phyloP scores from a whole-genome alignment of 2,113 vertebrate species.

The Lampris incognitus region DNA sequence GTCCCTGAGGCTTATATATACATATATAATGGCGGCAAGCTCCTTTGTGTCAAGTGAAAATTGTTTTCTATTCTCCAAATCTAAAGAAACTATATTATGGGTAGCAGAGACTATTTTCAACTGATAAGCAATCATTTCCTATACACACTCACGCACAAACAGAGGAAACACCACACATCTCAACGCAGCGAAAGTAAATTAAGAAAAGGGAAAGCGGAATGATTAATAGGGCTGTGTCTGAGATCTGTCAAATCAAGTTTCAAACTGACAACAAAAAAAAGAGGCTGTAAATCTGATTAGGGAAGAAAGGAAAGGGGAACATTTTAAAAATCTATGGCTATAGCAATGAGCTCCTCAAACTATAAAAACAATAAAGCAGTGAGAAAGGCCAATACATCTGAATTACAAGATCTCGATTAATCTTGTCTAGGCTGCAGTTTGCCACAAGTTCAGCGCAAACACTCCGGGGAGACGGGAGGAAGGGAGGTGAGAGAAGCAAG shows the following conservation, averaged over 20 bases:
- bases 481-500: conserved; percentile 26
- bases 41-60: conserved; percentile 15
- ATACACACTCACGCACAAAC: conserved; percentile 15
- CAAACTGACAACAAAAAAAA: not conserved
- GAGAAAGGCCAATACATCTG: conserved; percentile 30
- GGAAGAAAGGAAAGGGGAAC: not conserved
- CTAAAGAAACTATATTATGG: conserved; percentile 8
- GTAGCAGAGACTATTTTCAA: not conserved
- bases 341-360: conserved; percentile 15
- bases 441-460: conserved; percentile 22
- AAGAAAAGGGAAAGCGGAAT: too few species aligned
- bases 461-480: conserved; percentile 43
- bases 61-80: conserved; percentile 16
- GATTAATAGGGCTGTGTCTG: not conserved
- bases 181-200: too few species aligned
- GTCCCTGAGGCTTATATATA: not conserved
- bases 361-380: not conserved
- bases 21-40: not conserved
- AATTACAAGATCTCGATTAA: conserved; percentile 36
- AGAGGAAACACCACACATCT: not conserved
- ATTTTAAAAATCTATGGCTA: not conserved
- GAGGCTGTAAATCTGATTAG: not conserved
- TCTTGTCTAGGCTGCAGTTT: conserved; percentile 32
- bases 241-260: conserved; percentile 4
- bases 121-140: not conserved